Percentiles rank a stretch among this genome's conserved stretches.
Conservation (phyloP, 2,797 vertebrate genomes). For the Pangasius djambal region DNA sequence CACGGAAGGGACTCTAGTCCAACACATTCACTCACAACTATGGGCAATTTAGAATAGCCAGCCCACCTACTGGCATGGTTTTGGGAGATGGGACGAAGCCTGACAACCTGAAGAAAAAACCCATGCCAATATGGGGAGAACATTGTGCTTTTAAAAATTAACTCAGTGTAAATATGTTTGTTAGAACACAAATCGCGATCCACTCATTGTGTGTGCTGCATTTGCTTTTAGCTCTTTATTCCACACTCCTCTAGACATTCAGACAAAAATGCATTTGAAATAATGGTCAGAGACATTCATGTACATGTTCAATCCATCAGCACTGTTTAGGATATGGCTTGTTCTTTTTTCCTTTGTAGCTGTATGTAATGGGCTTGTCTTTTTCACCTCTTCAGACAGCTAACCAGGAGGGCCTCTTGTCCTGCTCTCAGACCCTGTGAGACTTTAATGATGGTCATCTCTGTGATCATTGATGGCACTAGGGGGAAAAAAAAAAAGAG, state of each 20-base stretch:
- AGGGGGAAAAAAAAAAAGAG: conserved; percentile 41
- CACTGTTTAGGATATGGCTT: not conserved
- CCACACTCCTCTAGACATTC: not conserved
- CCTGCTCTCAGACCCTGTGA: conserved; percentile 36
- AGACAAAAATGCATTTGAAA: not conserved
- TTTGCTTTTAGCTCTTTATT: not conserved
- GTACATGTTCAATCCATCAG: conserved; percentile 6
- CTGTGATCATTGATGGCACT: conserved; percentile 50
- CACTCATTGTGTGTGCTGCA: not conserved
- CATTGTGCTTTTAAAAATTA: not conserved
- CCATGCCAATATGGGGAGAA: not conserved
- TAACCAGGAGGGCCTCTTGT: conserved; percentile 27
- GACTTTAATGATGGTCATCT: conserved; percentile 52
- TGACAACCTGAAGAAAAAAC: not conserved
- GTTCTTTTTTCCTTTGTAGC: conserved; percentile 5
- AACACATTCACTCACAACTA: not conserved
- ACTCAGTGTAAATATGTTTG: not conserved
- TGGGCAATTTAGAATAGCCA: not conserved
- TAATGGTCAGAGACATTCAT: not conserved
- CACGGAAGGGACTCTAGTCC: not conserved
- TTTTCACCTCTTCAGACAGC: conserved; percentile 17
- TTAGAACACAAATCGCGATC: not conserved
- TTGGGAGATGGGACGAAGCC: not conserved
- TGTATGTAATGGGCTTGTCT: conserved; percentile 29
- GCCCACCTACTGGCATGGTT: not conserved